phyloP scores from a whole-genome alignment of 37 sponge, comb jelly and placozoan species.

The Amphimedon queenslandica region DNA sequence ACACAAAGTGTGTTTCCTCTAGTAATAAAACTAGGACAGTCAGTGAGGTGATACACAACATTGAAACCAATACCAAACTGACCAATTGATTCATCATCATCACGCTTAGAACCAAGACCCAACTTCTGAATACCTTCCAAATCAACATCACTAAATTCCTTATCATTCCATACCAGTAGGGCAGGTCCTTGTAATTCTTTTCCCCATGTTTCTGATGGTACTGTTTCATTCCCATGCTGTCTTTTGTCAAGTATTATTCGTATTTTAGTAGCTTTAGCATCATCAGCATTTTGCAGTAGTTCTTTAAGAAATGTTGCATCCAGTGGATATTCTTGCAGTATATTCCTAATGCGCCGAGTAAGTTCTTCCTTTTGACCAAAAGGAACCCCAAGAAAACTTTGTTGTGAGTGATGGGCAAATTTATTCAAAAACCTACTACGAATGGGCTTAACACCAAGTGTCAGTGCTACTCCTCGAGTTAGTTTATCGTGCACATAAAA shows the following conservation, averaged over 20 bases:
- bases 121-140: constrained; percentile 71
- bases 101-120: constrained; percentile 68
- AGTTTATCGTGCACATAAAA: constrained; percentile 16
- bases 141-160: constrained; percentile 56
- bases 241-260: constrained; percentile 74
- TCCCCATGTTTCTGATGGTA: constrained; percentile 52
- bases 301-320: constrained; percentile 79
- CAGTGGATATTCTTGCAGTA: constrained; percentile 63
- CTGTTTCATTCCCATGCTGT: constrained; percentile 27
- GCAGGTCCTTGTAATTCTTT: constrained; percentile 72
- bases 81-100: constrained; percentile 66
- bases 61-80: constrained; percentile 91
- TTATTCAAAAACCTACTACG: constrained; percentile 21
- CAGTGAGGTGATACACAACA: constrained; percentile 84
- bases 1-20: constrained; percentile 67
- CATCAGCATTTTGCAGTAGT: constrained; percentile 91
- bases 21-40: constrained; percentile 80
- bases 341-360: constrained; percentile 65
- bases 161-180: constrained; percentile 69
- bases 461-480: constrained; percentile 18
- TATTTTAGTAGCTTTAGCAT: constrained; percentile 78
- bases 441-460: constrained; percentile 17
- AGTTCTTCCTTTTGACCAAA: constrained; percentile 80
- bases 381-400: neutral
- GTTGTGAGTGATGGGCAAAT: neutral